These are phyloP conservation scores for Drosophila imparisetae DNA, from an alignment of 2,888 invertebrate species.

Conservation along the genomic window DNA sequence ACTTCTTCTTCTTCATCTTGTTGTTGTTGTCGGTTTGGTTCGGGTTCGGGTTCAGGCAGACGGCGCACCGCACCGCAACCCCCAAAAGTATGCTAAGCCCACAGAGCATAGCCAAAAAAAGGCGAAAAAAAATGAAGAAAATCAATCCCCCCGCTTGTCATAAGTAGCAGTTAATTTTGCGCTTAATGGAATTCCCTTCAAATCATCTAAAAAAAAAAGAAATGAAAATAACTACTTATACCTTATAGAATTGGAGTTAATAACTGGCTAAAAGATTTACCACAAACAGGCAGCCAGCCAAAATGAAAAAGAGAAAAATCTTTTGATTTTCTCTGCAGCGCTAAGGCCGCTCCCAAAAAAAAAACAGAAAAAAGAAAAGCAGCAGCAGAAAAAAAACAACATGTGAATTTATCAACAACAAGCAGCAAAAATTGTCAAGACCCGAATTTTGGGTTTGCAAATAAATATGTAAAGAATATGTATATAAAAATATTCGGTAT, in stretches of 20 bases:
- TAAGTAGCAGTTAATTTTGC: constrained; percentile 50
- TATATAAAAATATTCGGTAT: neutral
- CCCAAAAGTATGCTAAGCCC: constrained; percentile 64
- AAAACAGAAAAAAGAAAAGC: constrained; percentile 9
- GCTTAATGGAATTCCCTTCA: constrained; percentile 29
- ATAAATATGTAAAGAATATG: neutral
- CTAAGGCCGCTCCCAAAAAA: constrained; percentile 73
- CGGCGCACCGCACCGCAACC: constrained; percentile 59
- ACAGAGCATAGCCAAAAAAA: constrained; percentile 42
- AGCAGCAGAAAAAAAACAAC: constrained; percentile 8
- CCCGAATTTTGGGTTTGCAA: neutral
- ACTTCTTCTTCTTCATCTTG: constrained; percentile 14
- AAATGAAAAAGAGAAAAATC: constrained; percentile 59
- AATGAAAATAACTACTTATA: constrained; percentile 8
- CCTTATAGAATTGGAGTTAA: constrained; percentile 22
- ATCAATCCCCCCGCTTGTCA: constrained; percentile 49
- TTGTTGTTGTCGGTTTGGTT: constrained; percentile 45
- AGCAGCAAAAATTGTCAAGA: constrained; percentile 16
- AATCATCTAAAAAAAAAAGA: constrained; percentile 15
- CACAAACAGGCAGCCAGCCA: constrained; percentile 24
- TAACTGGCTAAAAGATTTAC: constrained; percentile 36
- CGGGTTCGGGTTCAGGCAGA: constrained; percentile 44
- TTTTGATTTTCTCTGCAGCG: constrained; percentile 45
- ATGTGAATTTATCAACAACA: constrained; percentile 67
- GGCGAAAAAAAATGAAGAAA: constrained; percentile 31